phyloP scores from a whole-genome alignment of 2,113 vertebrate species.

The Pyrgilauda ruficollis region DNA sequence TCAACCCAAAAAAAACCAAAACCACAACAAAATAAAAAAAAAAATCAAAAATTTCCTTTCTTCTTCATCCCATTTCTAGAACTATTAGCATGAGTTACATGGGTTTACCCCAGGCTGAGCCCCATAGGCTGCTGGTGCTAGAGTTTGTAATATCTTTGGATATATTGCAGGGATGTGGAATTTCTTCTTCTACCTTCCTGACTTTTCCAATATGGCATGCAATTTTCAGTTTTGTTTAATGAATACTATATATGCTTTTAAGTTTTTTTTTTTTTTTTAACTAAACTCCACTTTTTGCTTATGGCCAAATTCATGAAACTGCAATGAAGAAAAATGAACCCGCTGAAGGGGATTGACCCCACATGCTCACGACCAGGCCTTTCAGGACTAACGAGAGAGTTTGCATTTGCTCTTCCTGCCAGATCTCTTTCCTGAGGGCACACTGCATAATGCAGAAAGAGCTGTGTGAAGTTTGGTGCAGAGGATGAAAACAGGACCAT shows the following conservation, averaged over 20 bases:
- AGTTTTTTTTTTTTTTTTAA: neutral
- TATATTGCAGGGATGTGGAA: neutral
- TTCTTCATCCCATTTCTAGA: neutral
- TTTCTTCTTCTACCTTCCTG: neutral
- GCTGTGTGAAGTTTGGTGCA: slow-evolving; percentile 12
- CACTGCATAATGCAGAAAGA: slow-evolving; percentile 52
- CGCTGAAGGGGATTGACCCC: slow-evolving; percentile 39
- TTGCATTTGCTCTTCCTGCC: slow-evolving; percentile 51
- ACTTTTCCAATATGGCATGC: neutral
- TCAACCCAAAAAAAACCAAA: too few relatives aligned
- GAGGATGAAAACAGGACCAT: neutral
- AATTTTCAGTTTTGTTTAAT: neutral
- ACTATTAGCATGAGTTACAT: neutral
- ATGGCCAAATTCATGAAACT: slow-evolving; percentile 52
- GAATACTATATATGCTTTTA: neutral
- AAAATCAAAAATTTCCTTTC: neutral
- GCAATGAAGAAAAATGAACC: slow-evolving; percentile 53
- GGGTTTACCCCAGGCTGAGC: neutral
- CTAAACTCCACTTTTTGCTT: slow-evolving; percentile 14
- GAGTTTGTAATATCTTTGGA: neutral
- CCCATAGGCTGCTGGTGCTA: neutral
- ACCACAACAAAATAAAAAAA: too few relatives aligned
- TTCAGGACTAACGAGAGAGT: slow-evolving; percentile 55
- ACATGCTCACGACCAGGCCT: slow-evolving; percentile 3
- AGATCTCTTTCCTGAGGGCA: slow-evolving; percentile 32